phyloP scores from a whole-genome alignment of 2,888 invertebrate species.

The Galeruca laticollis region DNA sequence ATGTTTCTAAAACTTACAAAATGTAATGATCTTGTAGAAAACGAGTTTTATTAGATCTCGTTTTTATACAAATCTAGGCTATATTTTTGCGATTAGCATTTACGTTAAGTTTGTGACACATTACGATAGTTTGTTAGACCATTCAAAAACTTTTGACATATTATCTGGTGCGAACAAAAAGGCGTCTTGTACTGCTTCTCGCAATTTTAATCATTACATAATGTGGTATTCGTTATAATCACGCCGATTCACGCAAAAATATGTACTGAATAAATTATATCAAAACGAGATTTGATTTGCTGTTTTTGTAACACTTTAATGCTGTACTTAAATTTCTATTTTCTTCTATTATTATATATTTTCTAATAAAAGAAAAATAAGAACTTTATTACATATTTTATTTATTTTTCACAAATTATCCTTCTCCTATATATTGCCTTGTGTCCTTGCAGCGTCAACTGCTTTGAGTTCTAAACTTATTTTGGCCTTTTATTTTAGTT shows the following conservation, averaged over 20 bases:
- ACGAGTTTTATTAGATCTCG: neutral
- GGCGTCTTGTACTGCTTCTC: neutral
- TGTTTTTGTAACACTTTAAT: neutral
- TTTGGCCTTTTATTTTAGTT: too few relatives aligned
- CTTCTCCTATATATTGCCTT: too few relatives aligned
- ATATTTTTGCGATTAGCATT: too few relatives aligned
- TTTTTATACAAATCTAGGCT: neutral
- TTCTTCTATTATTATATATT: neutral
- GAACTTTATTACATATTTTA: neutral
- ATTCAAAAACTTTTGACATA: neutral
- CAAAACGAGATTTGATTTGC: neutral
- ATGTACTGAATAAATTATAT: neutral
- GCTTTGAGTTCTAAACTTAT: too few relatives aligned
- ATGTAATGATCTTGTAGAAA: neutral
- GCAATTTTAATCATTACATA: too few relatives aligned
- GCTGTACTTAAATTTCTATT: neutral
- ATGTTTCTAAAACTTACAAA: neutral
- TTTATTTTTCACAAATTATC: too few relatives aligned
- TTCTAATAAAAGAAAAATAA: slow-evolving; percentile 1
- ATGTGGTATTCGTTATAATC: too few relatives aligned
- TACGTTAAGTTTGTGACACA: neutral
- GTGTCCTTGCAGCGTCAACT: too few relatives aligned
- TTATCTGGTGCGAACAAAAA: neutral
- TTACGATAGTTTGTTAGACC: neutral
- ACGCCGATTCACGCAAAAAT: neutral